Conservation (phyloP, 2,888 invertebrate species). For the Drosophila multiciliata region DNA sequence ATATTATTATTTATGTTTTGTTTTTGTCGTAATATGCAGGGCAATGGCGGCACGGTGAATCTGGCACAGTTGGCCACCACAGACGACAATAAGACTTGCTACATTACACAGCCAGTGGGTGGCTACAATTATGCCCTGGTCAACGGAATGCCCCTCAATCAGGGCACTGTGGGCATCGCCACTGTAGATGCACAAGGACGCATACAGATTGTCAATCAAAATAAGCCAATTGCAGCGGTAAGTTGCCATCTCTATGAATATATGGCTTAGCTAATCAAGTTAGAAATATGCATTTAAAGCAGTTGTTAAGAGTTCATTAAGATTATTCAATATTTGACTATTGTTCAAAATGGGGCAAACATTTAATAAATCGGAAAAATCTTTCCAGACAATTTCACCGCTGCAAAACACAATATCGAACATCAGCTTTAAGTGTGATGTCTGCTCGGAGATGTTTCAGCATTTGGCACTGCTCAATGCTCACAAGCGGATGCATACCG, state of each 20-base stretch:
- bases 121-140: conserved; percentile 92
- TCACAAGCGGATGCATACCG: conserved; percentile 92
- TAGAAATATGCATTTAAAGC: neutral
- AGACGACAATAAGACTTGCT: conserved; percentile 90
- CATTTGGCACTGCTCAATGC: conserved; percentile 93
- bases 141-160: conserved; percentile 92
- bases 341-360: neutral
- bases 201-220: conserved; percentile 84
- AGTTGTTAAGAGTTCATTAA: neutral
- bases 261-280: neutral
- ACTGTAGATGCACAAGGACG: conserved; percentile 85
- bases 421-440: conserved; percentile 95
- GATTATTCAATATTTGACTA: neutral
- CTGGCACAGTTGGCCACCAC: conserved; percentile 88
- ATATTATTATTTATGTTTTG: neutral
- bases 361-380: neutral
- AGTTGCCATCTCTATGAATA: conserved; percentile 28
- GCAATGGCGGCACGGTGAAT: conserved; percentile 88
- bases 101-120: conserved; percentile 90
- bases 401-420: conserved; percentile 91
- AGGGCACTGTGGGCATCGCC: conserved; percentile 86
- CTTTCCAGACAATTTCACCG: conserved; percentile 59
- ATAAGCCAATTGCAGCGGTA: conserved; percentile 84
- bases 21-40: conserved; percentile 56
- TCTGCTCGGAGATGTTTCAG: conserved; percentile 94